phyloP scores from a whole-genome alignment of 1,140 invertebrate species.

The Hormaphis cornu region DNA sequence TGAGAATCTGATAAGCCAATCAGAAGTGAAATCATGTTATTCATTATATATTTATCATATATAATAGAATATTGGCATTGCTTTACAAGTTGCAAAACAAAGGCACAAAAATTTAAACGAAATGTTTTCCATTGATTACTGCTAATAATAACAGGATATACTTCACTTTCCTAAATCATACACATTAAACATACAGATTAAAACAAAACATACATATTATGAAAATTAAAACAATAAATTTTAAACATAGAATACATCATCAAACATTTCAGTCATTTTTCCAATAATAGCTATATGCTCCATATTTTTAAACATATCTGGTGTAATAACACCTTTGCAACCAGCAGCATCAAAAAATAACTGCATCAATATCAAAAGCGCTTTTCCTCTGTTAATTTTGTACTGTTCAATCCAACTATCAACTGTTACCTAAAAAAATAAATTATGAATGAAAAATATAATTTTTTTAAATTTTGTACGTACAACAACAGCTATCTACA shows the following conservation, averaged over 20 bases:
- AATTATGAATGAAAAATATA: neutral
- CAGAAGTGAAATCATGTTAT: conserved; percentile 93
- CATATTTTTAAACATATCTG: conserved; percentile 82
- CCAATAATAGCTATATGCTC: conserved; percentile 94
- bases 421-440: conserved; percentile 64
- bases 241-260: conserved; percentile 55
- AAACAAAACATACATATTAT: neutral
- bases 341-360: conserved; percentile 97
- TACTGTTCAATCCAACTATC: conserved; percentile 99
- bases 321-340: conserved; percentile 91
- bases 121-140: conserved; percentile 98
- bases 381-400: conserved; percentile 80
- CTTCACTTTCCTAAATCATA: conserved; percentile 87
- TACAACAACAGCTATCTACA: too few species aligned
- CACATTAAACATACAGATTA: too few species aligned
- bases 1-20: conserved; percentile 97
- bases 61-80: conserved; percentile 99
- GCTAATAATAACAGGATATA: conserved; percentile 96
- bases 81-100: conserved; percentile 90
- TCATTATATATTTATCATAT: conserved; percentile 98
- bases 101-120: conserved; percentile 90
- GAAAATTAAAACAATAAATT: conserved; percentile 24
- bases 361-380: conserved; percentile 89
- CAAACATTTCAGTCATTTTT: conserved; percentile 99
- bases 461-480: too few species aligned